Conservation (phyloP, 1,140 invertebrate genomes). For the Caerostris darwini region DNA sequence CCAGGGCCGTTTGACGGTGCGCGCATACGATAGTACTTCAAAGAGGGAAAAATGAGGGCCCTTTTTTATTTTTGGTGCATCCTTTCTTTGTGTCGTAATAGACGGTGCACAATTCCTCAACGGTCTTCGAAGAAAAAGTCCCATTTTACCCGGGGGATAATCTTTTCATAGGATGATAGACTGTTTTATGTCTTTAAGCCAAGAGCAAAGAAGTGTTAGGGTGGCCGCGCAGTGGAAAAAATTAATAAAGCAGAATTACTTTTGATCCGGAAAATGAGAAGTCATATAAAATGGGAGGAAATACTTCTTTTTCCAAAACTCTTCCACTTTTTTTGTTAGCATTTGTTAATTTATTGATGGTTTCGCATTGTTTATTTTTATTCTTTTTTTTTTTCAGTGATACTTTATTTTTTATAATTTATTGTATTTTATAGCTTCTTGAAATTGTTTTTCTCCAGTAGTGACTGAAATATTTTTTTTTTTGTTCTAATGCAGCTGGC, state of each 20-base stretch:
- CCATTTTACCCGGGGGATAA: conserved; percentile 17
- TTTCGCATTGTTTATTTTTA: too few species aligned
- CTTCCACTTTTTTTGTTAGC: too few species aligned
- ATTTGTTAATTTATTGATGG: too few species aligned
- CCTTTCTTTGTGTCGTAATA: conserved; percentile 43
- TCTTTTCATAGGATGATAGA: conserved; percentile 38
- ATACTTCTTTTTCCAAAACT: too few species aligned
- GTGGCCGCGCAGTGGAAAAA: too few species aligned
- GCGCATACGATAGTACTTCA: background rate
- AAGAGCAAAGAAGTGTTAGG: background rate
- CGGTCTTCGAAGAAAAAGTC: background rate
- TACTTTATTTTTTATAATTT: too few species aligned
- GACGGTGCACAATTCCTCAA: conserved; percentile 48
- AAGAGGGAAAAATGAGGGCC: background rate
- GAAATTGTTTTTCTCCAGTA: too few species aligned
- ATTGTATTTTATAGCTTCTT: too few species aligned
- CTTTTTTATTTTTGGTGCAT: background rate
- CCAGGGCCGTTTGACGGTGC: background rate
- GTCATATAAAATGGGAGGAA: too few species aligned
- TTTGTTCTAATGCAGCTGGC: too few species aligned
- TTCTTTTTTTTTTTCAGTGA: too few species aligned
- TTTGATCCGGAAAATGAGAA: background rate
- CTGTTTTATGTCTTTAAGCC: conserved; percentile 19
- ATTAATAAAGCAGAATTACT: background rate
- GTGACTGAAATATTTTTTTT: too few species aligned